These are phyloP conservation scores for Parambassis ranga DNA, from an alignment of 2,797 vertebrate genomes.

Conservation along the genomic window DNA sequence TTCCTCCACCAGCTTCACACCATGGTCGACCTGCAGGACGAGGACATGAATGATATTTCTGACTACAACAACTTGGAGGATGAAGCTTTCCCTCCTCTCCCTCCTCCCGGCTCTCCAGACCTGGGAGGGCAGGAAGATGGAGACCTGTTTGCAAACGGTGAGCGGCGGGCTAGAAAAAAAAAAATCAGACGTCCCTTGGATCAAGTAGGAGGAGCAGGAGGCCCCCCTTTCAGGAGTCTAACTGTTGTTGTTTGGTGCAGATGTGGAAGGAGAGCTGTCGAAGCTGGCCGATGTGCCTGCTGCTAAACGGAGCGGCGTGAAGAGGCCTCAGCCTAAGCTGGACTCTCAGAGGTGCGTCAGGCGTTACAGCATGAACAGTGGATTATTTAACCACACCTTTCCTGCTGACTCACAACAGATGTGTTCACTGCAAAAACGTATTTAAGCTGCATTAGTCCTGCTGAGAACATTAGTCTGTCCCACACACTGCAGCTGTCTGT, in stretches of 20 bases:
- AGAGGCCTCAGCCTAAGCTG: constrained; percentile 88
- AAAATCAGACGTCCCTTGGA: too few species aligned
- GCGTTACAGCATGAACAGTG: not conserved
- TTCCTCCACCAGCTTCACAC: constrained; percentile 7
- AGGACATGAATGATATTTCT: constrained; percentile 68
- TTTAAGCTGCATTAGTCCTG: too few species aligned
- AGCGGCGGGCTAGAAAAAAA: too few species aligned
- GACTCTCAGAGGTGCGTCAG: constrained; percentile 88
- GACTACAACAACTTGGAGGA: constrained; percentile 83
- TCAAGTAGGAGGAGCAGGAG: too few species aligned
- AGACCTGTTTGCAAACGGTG: constrained; percentile 60
- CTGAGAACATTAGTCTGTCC: too few species aligned
- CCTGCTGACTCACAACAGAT: not conserved
- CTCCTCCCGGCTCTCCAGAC: constrained; percentile 87
- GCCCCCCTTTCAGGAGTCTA: too few species aligned
- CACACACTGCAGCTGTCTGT: too few species aligned
- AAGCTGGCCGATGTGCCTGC: constrained; percentile 81
- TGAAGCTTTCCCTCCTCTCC: constrained; percentile 87
- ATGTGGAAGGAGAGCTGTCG: constrained; percentile 71
- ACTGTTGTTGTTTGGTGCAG: constrained; percentile 27
- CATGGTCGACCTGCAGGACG: constrained; percentile 63
- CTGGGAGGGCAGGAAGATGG: constrained; percentile 65
- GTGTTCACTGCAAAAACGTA: too few species aligned
- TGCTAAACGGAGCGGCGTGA: constrained; percentile 80
- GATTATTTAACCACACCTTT: too few species aligned